Base-by-base conservation (phyloP, 2,888 invertebrate genomes). In the Alloscopus bannaensis region DNA sequence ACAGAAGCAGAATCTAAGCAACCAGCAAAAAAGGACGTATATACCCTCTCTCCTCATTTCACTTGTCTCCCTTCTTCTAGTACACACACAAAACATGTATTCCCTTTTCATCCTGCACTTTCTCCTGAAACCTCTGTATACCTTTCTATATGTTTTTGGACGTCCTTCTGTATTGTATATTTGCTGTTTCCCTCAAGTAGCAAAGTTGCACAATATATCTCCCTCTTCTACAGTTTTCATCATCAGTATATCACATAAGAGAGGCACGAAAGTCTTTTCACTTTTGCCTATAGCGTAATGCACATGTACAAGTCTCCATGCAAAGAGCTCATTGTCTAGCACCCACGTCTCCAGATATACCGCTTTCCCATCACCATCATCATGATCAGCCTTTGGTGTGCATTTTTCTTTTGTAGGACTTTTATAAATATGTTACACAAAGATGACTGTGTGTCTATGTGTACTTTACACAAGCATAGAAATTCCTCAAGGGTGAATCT, bases 401-500 rank as follows among this genome's bases (percentile, higher is more conserved):
- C n/a, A n/a, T n/a, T n/a, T n/a, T n/a, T n/a, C n/a, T n/a, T n/a
- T n/a, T n/a, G n/a, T n/a, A n/a, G n/a, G n/a, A n/a, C n/a, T n/a
- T n/a, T n/a, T n/a, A n/a, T n/a, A n/a, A n/a, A n/a, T n/a, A n/a
- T n/a, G n/a, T n/a, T n/a, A n/a, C n/a, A n/a, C n/a, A n/a, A n/a
- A n/a, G n/a, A n/a, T n/a, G n/a, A 4, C 24, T 22, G 4, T 6
- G n/a, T 18, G 18, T 13, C 47, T 8, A 36, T 36, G n/a, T 36
- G 13, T 36, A 36, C 36, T 36, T 36, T 36, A 36, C 13, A 52
- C 59, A 28, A 70, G 18, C 69, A 57, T 69, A 64, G 40, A 64
- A 73, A 62, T 72, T 62, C 71, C 71, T 73, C 55, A 36, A 64
- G 64, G 64, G 55, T 73, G 72, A 62, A 62, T 62, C 40, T 52